phyloP scores from a whole-genome alignment of 2,888 invertebrate genomes.

The Netelia fuscicornis region DNA sequence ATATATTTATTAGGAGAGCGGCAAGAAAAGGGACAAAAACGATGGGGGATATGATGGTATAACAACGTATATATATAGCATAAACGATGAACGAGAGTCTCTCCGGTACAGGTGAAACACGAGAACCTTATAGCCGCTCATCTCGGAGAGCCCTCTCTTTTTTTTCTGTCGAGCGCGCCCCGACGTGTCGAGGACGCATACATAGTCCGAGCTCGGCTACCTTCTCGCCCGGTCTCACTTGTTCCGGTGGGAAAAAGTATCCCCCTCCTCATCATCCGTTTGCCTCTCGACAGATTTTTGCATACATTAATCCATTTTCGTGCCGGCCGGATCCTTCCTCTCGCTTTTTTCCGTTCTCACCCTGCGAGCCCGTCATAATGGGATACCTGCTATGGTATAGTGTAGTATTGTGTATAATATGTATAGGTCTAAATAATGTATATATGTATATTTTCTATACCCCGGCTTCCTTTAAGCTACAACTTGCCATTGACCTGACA shows the following conservation, averaged over 20 bases:
- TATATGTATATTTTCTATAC: conserved; percentile 31
- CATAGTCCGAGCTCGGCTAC: conserved; percentile 44
- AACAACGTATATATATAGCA: conserved; percentile 40
- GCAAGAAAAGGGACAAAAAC: conserved; percentile 62
- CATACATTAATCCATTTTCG: conserved; percentile 83
- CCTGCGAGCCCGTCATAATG: conserved; percentile 41
- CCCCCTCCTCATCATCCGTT: conserved; percentile 8
- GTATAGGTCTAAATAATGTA: conserved; percentile 9
- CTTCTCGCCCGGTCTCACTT: conserved; percentile 75
- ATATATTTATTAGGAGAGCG: conserved; percentile 52
- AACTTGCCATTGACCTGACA: conserved; percentile 72
- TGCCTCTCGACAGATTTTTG: conserved; percentile 78
- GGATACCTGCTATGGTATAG: conserved; percentile 46
- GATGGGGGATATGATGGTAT: conserved; percentile 59
- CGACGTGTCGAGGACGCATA: background rate
- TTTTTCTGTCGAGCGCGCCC: conserved; percentile 13
- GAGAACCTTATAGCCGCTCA: conserved; percentile 72
- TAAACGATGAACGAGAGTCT: conserved; percentile 66
- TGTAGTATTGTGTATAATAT: background rate
- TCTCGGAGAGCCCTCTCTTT: conserved; percentile 52
- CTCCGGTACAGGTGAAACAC: conserved; percentile 82
- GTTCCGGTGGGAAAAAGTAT: conserved; percentile 82
- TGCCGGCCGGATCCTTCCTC: conserved; percentile 54
- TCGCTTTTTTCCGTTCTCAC: conserved; percentile 15
- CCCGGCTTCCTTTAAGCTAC: conserved; percentile 70